Percentiles rank a stretch among this genome's conserved stretches.
phyloP scores from a whole-genome alignment of 2,888 invertebrate species.

The Campoletis raptor region DNA sequence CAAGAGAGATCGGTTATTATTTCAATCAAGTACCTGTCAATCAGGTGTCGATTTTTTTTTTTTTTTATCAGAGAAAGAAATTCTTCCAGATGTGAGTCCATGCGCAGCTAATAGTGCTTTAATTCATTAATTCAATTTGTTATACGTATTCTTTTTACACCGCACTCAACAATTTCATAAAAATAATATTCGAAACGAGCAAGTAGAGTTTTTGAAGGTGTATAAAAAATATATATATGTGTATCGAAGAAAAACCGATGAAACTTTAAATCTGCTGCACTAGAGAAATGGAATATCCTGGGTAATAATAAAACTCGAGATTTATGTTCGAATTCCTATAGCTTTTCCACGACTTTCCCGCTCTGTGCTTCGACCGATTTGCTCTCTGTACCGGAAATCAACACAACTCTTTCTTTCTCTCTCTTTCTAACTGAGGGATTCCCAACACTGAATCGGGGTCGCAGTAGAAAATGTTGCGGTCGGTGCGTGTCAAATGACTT shows the following conservation, averaged over 20 bases:
- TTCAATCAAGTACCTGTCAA: background rate
- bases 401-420: conserved; percentile 27
- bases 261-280: background rate
- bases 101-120: background rate
- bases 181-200: background rate
- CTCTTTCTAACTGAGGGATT: background rate
- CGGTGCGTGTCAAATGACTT: conserved; percentile 68
- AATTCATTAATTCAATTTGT: background rate
- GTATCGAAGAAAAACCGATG: background rate
- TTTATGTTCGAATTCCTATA: background rate
- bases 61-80: background rate
- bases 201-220: background rate
- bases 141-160: background rate
- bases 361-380: conserved; percentile 29
- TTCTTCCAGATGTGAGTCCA: background rate
- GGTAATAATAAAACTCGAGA: background rate
- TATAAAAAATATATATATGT: background rate
- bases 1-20: background rate
- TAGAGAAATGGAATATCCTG: background rate
- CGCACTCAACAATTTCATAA: background rate
- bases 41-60: background rate
- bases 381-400: conserved; percentile 55
- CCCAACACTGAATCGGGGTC: conserved; percentile 27
- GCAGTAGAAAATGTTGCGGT: conserved; percentile 65
- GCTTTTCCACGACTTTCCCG: conserved; percentile 33